Evolutionary conservation across 2,888 invertebrate species (phyloP).

Genomic region (Plebejus melissa): DNA sequence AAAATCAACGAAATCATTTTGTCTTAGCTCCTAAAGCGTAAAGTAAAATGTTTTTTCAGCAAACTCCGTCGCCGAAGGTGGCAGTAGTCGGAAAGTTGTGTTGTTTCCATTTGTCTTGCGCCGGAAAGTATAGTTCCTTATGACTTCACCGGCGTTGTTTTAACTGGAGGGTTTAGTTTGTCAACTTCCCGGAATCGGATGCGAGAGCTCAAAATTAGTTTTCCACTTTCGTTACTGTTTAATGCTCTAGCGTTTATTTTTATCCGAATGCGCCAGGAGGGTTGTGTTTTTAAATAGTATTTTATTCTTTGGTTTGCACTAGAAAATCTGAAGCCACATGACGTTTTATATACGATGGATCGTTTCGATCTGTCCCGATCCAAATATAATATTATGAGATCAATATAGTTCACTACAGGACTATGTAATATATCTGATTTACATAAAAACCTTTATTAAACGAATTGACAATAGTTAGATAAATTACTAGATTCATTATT

Average conservation of each 20-base stretch:
- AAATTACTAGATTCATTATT: too few species aligned
- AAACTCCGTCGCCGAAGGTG: not conserved
- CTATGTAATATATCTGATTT: too few species aligned
- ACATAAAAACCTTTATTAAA: too few species aligned
- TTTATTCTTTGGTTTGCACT: too few species aligned
- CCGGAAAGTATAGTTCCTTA: slow-evolving; percentile 7
- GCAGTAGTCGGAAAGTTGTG: not conserved
- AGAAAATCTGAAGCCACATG: too few species aligned
- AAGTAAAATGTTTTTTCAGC: slow-evolving; percentile 1
- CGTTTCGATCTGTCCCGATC: too few species aligned
- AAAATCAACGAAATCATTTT: not conserved
- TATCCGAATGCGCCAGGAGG: not conserved
- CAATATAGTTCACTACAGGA: too few species aligned
- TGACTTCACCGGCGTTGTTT: slow-evolving; percentile 6
- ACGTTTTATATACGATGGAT: too few species aligned
- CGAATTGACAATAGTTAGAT: too few species aligned
- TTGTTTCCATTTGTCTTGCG: not conserved
- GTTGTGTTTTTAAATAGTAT: not conserved
- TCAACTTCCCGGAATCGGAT: slow-evolving; percentile 4
- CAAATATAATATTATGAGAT: too few species aligned
- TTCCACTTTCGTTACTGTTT: not conserved
- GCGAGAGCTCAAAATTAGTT: slow-evolving; percentile 3
- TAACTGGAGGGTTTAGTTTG: not conserved
- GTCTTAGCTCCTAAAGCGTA: not conserved
- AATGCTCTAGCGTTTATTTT: not conserved